Conservation (phyloP, 64 coral and sea anemone genomes). For the Hydrozoanthus tunicans region DNA sequence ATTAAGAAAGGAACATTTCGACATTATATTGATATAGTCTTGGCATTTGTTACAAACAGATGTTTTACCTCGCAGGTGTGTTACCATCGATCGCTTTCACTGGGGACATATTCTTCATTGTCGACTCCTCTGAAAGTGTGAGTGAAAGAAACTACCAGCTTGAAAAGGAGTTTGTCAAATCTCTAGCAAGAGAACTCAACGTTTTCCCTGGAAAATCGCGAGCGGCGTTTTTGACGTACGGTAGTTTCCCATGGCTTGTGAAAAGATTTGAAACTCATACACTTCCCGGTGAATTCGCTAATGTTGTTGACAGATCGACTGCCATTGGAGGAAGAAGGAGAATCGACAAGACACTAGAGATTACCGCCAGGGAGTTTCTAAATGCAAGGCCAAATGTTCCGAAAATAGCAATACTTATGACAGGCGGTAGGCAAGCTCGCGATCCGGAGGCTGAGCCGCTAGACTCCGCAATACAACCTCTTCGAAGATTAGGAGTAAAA, state of each 20-base stretch:
- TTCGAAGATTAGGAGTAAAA: conserved; percentile 32
- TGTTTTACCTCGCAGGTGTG: background rate
- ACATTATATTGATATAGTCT: no score
- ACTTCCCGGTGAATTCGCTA: conserved; percentile 27
- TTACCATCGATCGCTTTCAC: background rate
- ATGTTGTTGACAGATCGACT: conserved; percentile 32
- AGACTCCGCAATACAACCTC: conserved; percentile 37
- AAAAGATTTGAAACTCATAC: conserved; percentile 54
- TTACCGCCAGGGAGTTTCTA: conserved; percentile 30
- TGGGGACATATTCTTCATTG: conserved; percentile 48
- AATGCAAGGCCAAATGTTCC: conserved; percentile 42
- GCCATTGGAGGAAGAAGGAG: conserved; percentile 39
- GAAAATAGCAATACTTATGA: conserved; percentile 42
- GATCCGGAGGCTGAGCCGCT: conserved; percentile 35
- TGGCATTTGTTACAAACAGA: background rate
- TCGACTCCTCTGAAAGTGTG: conserved; percentile 40
- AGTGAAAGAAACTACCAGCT: conserved; percentile 26
- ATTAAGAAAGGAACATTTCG: no score
- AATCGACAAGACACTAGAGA: conserved; percentile 53
- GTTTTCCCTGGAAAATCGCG: conserved; percentile 47
- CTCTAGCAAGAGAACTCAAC: conserved; percentile 39
- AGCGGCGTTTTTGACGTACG: conserved; percentile 45
- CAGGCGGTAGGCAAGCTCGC: background rate
- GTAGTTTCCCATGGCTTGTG: conserved; percentile 35
- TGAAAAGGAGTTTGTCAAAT: conserved; percentile 50